A percentile compares a stretch with the other conserved stretches of the same genome.
These are phyloP conservation scores for Meloidogyne exigua DNA, from an alignment of 1,140 invertebrate species.

Conservation along the genomic window DNA sequence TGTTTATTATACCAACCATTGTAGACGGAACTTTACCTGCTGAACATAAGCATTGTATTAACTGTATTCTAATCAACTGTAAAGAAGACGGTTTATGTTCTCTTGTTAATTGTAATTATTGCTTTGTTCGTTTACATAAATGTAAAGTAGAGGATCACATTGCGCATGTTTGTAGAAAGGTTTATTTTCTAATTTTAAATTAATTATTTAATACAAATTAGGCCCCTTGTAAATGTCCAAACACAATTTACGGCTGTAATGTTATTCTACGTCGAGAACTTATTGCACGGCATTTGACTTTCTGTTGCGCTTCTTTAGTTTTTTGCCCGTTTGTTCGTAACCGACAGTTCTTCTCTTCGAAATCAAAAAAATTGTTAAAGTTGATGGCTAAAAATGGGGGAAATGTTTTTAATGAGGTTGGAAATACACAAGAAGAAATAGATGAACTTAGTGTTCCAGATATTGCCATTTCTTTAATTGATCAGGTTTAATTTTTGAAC, in stretches of 20 bases:
- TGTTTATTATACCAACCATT: neutral
- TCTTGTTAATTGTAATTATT: neutral
- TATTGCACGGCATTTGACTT: neutral
- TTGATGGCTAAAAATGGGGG: slow-evolving; percentile 3
- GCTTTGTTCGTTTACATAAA: slow-evolving; percentile 11
- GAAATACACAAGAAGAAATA: neutral
- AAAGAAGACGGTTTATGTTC: neutral
- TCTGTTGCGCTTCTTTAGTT: slow-evolving; percentile 12
- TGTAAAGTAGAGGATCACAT: slow-evolving; percentile 19
- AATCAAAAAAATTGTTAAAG: slow-evolving; percentile 12
- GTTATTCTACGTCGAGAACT: slow-evolving; percentile 10
- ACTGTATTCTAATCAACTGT: neutral
- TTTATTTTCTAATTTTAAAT: slow-evolving; percentile 2
- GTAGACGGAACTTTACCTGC: neutral
- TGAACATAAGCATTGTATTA: neutral
- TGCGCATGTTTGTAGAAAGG: slow-evolving; percentile 6
- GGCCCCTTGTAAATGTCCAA: slow-evolving; percentile 2
- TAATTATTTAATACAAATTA: neutral
- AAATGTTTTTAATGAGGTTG: neutral
- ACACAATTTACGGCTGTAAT: slow-evolving; percentile 10
- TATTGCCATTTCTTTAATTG: slow-evolving; percentile 15
- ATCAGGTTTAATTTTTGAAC: slow-evolving; percentile 7
- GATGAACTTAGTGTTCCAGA: neutral
- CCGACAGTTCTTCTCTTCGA: slow-evolving; percentile 11
- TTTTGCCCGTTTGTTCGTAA: slow-evolving; percentile 20